Evolutionary conservation across 2,113 vertebrate species (phyloP).

Genomic region (Callopanchax toddi): DNA sequence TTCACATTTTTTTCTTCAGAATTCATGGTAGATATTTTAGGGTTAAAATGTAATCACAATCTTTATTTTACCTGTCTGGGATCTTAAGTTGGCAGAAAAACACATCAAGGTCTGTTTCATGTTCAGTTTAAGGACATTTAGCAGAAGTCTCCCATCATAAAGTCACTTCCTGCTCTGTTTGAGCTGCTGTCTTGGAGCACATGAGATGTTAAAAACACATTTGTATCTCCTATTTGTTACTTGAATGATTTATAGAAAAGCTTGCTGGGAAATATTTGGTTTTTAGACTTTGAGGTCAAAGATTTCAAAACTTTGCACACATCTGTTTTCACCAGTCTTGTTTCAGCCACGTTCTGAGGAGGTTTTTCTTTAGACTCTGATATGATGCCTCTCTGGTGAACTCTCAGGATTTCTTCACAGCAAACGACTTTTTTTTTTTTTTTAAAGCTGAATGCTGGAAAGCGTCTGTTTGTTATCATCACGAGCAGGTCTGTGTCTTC

Average conservation of each 20-base stretch:
- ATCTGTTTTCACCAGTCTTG: too few species aligned
- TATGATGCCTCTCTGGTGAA: too few species aligned
- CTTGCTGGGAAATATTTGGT: too few species aligned
- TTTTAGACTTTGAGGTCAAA: too few species aligned
- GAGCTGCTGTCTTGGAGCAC: background rate
- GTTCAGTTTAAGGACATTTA: constrained; percentile 14
- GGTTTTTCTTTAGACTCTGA: constrained; percentile 9
- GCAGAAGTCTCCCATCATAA: constrained; percentile 7
- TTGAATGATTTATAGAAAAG: constrained; percentile 2
- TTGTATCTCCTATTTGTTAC: constrained; percentile 7
- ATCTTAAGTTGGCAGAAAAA: background rate
- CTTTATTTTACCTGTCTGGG: background rate
- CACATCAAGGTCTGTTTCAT: background rate
- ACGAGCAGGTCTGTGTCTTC: constrained; percentile 40
- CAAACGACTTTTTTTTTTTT: constrained; percentile 27
- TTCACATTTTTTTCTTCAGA: too few species aligned
- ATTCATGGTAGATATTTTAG: too few species aligned
- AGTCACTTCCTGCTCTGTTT: constrained; percentile 16
- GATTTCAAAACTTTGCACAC: too few species aligned
- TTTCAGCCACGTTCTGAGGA: too few species aligned
- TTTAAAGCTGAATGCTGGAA: constrained; percentile 43
- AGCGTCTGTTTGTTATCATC: constrained; percentile 65
- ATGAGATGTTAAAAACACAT: too few species aligned
- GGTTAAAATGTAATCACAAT: background rate
- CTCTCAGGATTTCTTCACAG: constrained; percentile 1